Conservation (phyloP, 2,113 vertebrate genomes). For the Chiloscyllium plagiosum region DNA sequence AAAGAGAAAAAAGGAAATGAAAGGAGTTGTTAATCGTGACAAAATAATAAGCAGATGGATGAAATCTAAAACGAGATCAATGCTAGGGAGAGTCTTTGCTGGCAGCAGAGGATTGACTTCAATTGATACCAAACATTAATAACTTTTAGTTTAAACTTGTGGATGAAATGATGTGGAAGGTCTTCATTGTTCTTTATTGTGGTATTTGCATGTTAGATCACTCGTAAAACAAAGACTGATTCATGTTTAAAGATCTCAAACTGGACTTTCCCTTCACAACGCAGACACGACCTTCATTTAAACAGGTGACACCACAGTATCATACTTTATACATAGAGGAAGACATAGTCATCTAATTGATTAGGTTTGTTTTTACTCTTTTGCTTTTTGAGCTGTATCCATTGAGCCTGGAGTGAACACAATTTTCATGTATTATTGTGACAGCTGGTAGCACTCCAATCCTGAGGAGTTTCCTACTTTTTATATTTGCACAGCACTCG, state of each 20-base stretch:
- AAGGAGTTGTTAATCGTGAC: slow-evolving; percentile 14
- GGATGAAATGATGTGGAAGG: neutral
- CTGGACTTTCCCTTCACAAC: neutral
- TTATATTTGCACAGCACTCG: neutral
- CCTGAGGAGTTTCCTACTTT: neutral
- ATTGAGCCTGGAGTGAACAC: neutral
- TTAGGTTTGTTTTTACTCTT: neutral
- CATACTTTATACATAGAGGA: neutral
- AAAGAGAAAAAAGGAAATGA: slow-evolving; percentile 9
- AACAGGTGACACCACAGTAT: neutral
- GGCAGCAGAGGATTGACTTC: neutral
- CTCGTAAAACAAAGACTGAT: neutral
- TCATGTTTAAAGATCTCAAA: neutral
- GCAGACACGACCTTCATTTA: neutral
- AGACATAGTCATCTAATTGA: neutral
- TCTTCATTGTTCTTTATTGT: neutral
- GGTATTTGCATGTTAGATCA: neutral
- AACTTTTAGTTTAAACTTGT: neutral
- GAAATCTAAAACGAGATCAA: slow-evolving; percentile 11
- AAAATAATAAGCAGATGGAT: slow-evolving; percentile 19
- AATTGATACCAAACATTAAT: neutral
- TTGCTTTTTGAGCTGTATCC: neutral
- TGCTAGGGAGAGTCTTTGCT: neutral
- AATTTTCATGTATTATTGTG: neutral
- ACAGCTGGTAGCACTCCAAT: neutral